Base-by-base conservation (phyloP, 2,113 vertebrate species). In the Mesembrinibis cayennensis region DNA sequence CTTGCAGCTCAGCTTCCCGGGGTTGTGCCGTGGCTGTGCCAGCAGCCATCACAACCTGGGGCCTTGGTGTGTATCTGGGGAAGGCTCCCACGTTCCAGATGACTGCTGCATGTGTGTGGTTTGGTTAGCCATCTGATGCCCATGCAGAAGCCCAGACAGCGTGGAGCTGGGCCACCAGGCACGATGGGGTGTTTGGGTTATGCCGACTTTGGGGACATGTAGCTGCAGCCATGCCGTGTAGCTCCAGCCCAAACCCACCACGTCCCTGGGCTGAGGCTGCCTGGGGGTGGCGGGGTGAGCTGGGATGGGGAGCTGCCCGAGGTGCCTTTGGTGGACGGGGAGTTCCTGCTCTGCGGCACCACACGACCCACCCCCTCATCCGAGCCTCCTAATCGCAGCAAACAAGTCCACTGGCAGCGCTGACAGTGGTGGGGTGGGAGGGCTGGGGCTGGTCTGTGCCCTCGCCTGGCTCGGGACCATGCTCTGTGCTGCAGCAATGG, bases 1-100 rank as follows among this genome's bases (percentile, higher is more conserved):
- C 36, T 49, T 1, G 1, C 23, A 21, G 66, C 66, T 36, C 0
- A 1, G 45, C n/a, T 32, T 26, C 21, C 44, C 0, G 1, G 36
- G 32, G 32, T 12, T 44, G 20, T 53, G 40, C 72, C 1, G 1
- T 0, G 4, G 30, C 30, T 22, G 20, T 52, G 36, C 59, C 29
- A 30, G 61, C 45, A 55, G 52, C 73, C 2, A 0, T 29, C 40
- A 21, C 47, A 30, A 17, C 53, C 20, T 17, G n/a, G 50, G 38
- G 15, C 29, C 44, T 66, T 12, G 38, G 21, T 13, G 22, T 22
- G 40, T 29, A 12, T 13, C 27, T 38, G n/a, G 21, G 50, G 76
- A 49, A 71, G 69, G 62, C 62, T 70, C 17, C 42, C 0, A 2
- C 17, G 11, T 40, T 61, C 61, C 61, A 13, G 40, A 3, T 47